Percentiles rank a stretch among this genome's conserved stretches.
Evolutionary conservation across 2,797 vertebrate genomes (phyloP).

Genomic region (Eulemur rubriventer): DNA sequence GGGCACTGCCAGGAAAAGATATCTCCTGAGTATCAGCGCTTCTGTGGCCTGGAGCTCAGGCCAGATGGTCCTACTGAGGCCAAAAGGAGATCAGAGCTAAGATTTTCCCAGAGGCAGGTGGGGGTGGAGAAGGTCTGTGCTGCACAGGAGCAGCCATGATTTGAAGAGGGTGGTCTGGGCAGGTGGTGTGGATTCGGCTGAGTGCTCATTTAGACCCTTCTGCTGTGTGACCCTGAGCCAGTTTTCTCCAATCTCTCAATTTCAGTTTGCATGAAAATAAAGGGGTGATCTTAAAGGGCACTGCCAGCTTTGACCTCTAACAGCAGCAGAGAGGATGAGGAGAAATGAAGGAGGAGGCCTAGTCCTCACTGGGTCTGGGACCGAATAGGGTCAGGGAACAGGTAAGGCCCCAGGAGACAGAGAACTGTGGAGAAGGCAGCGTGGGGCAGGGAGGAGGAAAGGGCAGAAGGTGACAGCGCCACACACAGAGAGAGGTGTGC

Average conservation of each 20-base stretch:
- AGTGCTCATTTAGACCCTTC: background rate
- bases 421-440: background rate
- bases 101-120: background rate
- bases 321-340: background rate
- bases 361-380: background rate
- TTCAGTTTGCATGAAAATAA: constrained; percentile 1
- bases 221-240: background rate
- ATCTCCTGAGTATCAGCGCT: background rate
- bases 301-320: background rate
- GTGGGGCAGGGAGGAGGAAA: background rate
- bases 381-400: background rate
- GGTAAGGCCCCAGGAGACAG: background rate
- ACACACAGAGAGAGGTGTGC: background rate
- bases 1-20: background rate
- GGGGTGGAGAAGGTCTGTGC: background rate
- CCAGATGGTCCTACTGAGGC: background rate
- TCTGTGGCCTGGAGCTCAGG: background rate
- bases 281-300: background rate
- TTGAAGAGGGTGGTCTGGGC: background rate
- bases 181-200: background rate
- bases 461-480: background rate
- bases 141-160: background rate
- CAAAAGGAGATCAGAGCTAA: constrained; percentile 3
- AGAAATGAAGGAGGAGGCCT: background rate
- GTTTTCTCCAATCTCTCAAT: background rate